Evolutionary conservation across 1,140 invertebrate species (phyloP).

Genomic region (Drosophila kepulauana): DNA sequence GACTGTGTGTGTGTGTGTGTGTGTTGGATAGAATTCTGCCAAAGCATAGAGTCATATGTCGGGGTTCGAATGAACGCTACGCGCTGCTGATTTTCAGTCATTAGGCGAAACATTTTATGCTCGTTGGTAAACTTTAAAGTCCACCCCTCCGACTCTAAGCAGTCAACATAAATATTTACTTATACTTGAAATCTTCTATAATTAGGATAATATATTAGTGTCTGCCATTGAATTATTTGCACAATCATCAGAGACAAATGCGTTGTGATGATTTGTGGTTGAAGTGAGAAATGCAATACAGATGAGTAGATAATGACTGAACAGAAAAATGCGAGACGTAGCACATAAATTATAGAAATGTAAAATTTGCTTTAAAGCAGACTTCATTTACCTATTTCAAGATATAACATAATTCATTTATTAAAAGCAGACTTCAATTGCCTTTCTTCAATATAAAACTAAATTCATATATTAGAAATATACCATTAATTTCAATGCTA

Average conservation of each 20-base stretch:
- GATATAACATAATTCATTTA: too few species aligned
- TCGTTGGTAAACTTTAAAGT: conserved; percentile 27
- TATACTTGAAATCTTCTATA: conserved; percentile 5
- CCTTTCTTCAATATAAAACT: too few species aligned
- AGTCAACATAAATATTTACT: conserved; percentile 6
- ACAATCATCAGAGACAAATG: not conserved
- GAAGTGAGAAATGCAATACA: too few species aligned
- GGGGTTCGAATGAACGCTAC: conserved; percentile 17
- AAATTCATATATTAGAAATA: too few species aligned
- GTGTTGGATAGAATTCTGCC: conserved; percentile 1
- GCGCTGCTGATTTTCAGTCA: conserved; percentile 53
- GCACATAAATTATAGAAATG: too few species aligned
- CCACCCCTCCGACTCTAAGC: not conserved
- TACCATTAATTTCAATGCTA: too few species aligned
- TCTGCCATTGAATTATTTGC: not conserved
- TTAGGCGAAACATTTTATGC: conserved; percentile 32
- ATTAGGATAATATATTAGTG: not conserved
- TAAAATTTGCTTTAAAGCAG: too few species aligned
- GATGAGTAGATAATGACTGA: too few species aligned
- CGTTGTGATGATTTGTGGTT: not conserved
- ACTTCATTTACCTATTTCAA: too few species aligned
- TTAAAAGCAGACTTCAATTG: too few species aligned
- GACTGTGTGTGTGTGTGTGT: conserved; percentile 4
- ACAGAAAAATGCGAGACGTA: too few species aligned
- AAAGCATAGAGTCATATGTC: conserved; percentile 9